Evolutionary conservation across 2,888 invertebrate species (phyloP), one percentile per base, ranked within the genome.

Genomic region (Amphiduros pacificus): DNA sequence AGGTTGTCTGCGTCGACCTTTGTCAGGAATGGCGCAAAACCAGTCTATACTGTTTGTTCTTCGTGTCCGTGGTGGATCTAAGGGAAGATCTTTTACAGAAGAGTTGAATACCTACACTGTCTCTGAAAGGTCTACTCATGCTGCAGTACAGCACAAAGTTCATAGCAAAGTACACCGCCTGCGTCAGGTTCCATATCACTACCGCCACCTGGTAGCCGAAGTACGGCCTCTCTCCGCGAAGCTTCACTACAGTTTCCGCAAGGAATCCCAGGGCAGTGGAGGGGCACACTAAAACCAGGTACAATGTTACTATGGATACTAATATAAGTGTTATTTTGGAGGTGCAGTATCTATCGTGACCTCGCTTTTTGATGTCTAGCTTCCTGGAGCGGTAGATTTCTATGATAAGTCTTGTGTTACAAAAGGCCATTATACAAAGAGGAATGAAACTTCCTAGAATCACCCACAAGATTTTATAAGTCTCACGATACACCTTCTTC

Each of bases 111-210:
- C 44, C 44, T 4, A 44, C 44, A n/a, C 44, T 44, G 26, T 58
- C 58, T 20, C 58, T 4, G 36, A 58, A 58, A 2, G 58, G 58
- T 22, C 58, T 20, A 24, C 58, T 58, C 26, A 58, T 32, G 1
- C 50, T 32, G 27, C 58, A 58, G 50, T 58, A 58, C 32, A 58
- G 36, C 6, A 50, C 9, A n/a, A 58, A 58, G 50, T 58, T 58
- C 20, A 48, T 51, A 11, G 58, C 58, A 20, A 50, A 58, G 58
- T 58, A 48, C 3, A 31, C 22, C 20, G 58, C 58, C 40, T 58
- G 58, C 24, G 58, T 48, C 4, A 58, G 48, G 28, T 58, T 58
- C 24, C 32, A 44, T 2, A 58, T 28, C 5, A 51, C 36, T 4
- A 48, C 17, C 5, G 50, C 58, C 3, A 48, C 36, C 22, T 48